Base-by-base conservation (phyloP, 2,888 invertebrate genomes). In the Rhamnusium bicolor region DNA sequence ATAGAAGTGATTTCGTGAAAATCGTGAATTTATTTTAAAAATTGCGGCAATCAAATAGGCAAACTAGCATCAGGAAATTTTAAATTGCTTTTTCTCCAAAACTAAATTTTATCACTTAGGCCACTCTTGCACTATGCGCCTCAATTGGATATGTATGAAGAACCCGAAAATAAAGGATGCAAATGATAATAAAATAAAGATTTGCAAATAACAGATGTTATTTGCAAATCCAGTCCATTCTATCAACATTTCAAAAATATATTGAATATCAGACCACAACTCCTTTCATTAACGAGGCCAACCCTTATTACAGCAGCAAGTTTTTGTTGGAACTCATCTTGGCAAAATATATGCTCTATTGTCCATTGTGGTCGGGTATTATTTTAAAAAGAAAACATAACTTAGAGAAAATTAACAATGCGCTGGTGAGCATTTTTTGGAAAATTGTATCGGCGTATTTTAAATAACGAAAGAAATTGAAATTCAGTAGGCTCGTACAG, bases 401-500 rank as follows among this genome's bases (percentile, higher is more conserved):
- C n/a, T n/a, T 56, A 24, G 24, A 12, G 2, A 56, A 6, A 7
- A 24, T 56, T n/a, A 56, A 24, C n/a, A 56, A 56, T 56, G 56
- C 56, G 2, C 27, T n/a, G 2, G 56, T 2, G 56, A 56, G 0
- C 24, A 56, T 56, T 56, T 56, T 56, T 56, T 7, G 56, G 56
- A 1, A 56, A 8, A 1, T 27, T 56, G 7, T 24, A 56, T 10
- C n/a, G 24, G 21, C 56, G 24, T 6, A 56, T 24, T 56, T 24
- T 56, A 24, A 5, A 56, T 27, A 56, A 56, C 24, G 56, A 56
- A n/a, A 56, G 24, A n/a, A 56, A 56, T 4, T 56, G 21, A 56
- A 56, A 56, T 56, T 21, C 7, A 24, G 54, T 7, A 56, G 27
- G 10, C 21, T 56, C 27, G 14, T 56, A 2, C 21, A 24, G 14